phyloP scores from a whole-genome alignment of 1,140 invertebrate genomes.

The Chymomyza costata region DNA sequence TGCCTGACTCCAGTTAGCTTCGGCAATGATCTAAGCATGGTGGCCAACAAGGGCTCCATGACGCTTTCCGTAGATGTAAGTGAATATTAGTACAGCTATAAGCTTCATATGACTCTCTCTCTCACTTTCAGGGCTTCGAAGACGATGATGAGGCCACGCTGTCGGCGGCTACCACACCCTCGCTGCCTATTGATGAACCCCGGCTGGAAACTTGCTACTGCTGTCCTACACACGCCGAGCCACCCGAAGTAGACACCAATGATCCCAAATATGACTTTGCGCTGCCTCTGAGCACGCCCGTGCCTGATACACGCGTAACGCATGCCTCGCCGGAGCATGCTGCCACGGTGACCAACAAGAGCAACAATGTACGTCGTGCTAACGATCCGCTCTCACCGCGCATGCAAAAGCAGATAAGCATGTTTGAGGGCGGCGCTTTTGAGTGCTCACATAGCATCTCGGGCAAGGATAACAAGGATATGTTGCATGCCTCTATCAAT shows the following conservation, averaged over 20 bases:
- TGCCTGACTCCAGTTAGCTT: slow-evolving; percentile 61
- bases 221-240: slow-evolving; percentile 37
- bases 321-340: slow-evolving; percentile 49
- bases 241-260: slow-evolving; percentile 51
- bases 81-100: neutral
- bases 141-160: slow-evolving; percentile 77
- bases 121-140: slow-evolving; percentile 48
- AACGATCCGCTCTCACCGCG: slow-evolving; percentile 60
- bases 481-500: slow-evolving; percentile 61
- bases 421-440: slow-evolving; percentile 49
- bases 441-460: too few species aligned
- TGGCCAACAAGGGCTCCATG: slow-evolving; percentile 67
- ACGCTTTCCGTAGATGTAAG: slow-evolving; percentile 64
- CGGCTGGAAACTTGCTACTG: slow-evolving; percentile 58
- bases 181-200: slow-evolving; percentile 47
- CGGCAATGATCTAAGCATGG: slow-evolving; percentile 61
- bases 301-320: slow-evolving; percentile 20
- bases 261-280: slow-evolving; percentile 49
- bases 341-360: slow-evolving; percentile 3
- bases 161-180: slow-evolving; percentile 74
- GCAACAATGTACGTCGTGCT: slow-evolving; percentile 43
- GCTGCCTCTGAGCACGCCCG: slow-evolving; percentile 22
- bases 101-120: neutral
- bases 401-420: slow-evolving; percentile 69
- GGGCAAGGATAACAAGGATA: slow-evolving; percentile 19